Evolutionary conservation across 2,888 invertebrate species (phyloP).

Genomic region (Leistus spinibarbis): DNA sequence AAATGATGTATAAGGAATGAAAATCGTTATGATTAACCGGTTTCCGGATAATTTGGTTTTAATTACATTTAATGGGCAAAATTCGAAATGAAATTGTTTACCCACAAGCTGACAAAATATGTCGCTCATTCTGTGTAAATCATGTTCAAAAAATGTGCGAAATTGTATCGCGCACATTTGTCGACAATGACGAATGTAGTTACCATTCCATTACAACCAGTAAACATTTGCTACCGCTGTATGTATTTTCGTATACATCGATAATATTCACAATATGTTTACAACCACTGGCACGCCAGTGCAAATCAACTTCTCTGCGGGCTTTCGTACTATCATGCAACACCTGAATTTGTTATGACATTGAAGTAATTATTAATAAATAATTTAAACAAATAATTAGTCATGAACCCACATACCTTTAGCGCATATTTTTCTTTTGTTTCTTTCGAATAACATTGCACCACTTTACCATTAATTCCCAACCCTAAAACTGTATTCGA

Average conservation of each 20-base stretch:
- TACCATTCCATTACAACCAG: slow-evolving; percentile 99
- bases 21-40: too few species aligned
- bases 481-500: slow-evolving; percentile 92
- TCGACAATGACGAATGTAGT: slow-evolving; percentile 45
- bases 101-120: too few species aligned
- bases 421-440: slow-evolving; percentile 85
- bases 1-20: too few species aligned
- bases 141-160: neutral
- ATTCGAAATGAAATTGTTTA: too few species aligned
- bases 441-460: slow-evolving; percentile 84
- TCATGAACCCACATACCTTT: slow-evolving; percentile 69
- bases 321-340: slow-evolving; percentile 92
- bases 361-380: slow-evolving; percentile 7
- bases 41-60: too few species aligned
- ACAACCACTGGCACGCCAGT: slow-evolving; percentile 91
- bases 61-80: too few species aligned
- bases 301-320: slow-evolving; percentile 91
- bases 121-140: neutral
- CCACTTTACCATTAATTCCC: slow-evolving; percentile 98
- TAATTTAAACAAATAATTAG: neutral
- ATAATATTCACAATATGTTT: slow-evolving; percentile 89
- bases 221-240: slow-evolving; percentile 87
- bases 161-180: neutral
- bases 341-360: slow-evolving; percentile 62
- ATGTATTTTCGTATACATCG: slow-evolving; percentile 97